A percentile compares a stretch with the other conserved stretches of the same genome.
phyloP scores from a whole-genome alignment of 1,140 invertebrate genomes.

The Drosophila takahashii region DNA sequence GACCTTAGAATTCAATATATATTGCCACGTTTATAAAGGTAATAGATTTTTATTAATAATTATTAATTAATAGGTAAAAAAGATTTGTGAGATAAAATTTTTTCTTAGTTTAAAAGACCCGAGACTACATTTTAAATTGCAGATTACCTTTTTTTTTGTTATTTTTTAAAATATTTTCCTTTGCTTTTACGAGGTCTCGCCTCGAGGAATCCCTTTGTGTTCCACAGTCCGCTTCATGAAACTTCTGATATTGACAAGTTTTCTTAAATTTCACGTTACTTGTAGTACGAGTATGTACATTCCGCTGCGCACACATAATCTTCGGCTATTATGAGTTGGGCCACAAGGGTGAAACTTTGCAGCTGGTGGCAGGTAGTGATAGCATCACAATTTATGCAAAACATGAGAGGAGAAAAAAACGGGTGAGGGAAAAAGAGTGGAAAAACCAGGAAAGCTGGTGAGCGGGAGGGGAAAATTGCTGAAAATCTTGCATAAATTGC shows the following conservation, averaged over 20 bases:
- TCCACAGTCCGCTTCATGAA: background rate
- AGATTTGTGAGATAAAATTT: too few species aligned
- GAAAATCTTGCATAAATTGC: constrained; percentile 73
- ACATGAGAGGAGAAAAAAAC: constrained; percentile 38
- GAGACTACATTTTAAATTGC: too few species aligned
- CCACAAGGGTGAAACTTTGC: constrained; percentile 31
- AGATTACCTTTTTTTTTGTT: too few species aligned
- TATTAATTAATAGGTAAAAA: too few species aligned
- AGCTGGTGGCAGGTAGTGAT: constrained; percentile 37
- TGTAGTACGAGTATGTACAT: background rate
- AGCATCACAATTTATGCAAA: constrained; percentile 72
- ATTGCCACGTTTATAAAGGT: too few species aligned
- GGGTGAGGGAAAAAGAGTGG: background rate
- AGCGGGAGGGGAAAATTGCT: constrained; percentile 35
- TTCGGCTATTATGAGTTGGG: constrained; percentile 42
- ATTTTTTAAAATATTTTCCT: background rate
- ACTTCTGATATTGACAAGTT: constrained; percentile 47
- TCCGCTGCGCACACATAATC: constrained; percentile 37
- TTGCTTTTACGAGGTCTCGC: background rate
- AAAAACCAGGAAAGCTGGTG: constrained; percentile 7
- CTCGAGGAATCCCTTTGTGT: background rate
- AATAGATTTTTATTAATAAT: too few species aligned
- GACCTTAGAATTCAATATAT: too few species aligned
- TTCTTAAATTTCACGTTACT: constrained; percentile 20
- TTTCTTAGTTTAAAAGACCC: too few species aligned